Base-by-base conservation (phyloP, 2,113 vertebrate genomes). In the Etheostoma cragini region DNA sequence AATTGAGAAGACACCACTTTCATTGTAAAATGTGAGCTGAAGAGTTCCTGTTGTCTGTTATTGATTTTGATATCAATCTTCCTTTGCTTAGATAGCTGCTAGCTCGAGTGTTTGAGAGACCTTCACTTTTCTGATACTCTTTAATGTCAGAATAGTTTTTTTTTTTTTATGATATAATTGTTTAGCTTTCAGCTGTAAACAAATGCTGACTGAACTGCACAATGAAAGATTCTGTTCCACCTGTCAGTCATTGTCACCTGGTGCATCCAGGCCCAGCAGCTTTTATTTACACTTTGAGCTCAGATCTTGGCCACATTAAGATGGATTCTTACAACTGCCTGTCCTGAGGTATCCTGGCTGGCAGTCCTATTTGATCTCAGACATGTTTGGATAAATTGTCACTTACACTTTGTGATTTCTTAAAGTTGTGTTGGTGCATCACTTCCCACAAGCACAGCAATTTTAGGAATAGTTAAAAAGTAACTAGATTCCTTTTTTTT, bases 51-150 rank as follows among this genome's bases (percentile, higher is more conserved):
- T 14, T 33, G 35, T 45, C 57, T 6, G 3, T 42, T 78, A 78
- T 78, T 81, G 72, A 77, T 68, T 87, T 58, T 72, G 19, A 54
- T 53, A 49, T 65, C 45, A 38, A 22, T 49, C 35, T 53, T 52
- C 24, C 33, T 62, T 11, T 19, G 54, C 70, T 69, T 19, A 22
- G 45, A 21, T 8, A 26, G 45, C 63, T 74, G 17, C 26, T 12
- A 15, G 45, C 26, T 60, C 1, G 11, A 30, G 38, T 53, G 30
- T 49, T 63, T 58, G 5, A 5, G 33, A 61, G 3, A 17, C 49
- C 16, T 56, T 68, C 22, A 60, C 6, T 62, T 61, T 33, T 42
- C 1, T 33, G 15, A 49, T 53, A 33, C 33, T 61, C 30, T 60
- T 63, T 38, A 62, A 24, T 56, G 21, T 3, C 8, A 46, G 15